Evolutionary conservation across 2,797 vertebrate genomes (phyloP), one percentile per base, ranked within the genome.

Genomic region (Rhinichthys osculus): DNA sequence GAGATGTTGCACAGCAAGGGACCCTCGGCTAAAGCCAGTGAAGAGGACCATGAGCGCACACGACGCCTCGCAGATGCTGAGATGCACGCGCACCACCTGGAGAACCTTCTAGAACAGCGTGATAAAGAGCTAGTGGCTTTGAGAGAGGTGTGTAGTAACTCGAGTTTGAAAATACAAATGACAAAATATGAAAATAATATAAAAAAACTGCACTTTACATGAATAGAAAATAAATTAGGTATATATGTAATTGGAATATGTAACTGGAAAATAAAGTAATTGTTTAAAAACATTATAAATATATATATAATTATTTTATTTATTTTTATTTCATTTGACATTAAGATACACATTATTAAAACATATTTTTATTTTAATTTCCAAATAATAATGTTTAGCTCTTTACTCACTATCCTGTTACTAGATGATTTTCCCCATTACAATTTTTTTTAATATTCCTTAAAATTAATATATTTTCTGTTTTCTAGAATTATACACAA

Each of bases 1-100:
- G 98, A 99, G 95, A 99, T 99, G 98, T 90, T 99, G 91, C 98
- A 99, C 94, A 99, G 97, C 92, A 99, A 99, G 94, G 97, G 98
- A 0, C 97, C 97, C 6, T 97, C 98, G 66, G 96, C 97, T 86
- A 99, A 99, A 92, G 97, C 97, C 52, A 97, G 96, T 0, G 98
- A 99, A 88, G 98, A 99, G 72, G 98, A 99, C 93, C 97, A 99
- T 5, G 98, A 99, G 92, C 95, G 98, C 80, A 99, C 98, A 7
- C 96, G 98, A 9, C 96, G 98, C 7, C 90, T 99, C 92, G 98
- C 98, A 6, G 98, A 99, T 89, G 98, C 98, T 0, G 98, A 99
- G 94, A 99, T 99, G 98, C 98, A 99, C 0, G 94, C 97, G 50
- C 97, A 99, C 92, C 98, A 99, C 90, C 93, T 99, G 74, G 98